Evolutionary conservation across 2,113 vertebrate species (phyloP).

Genomic region (Myiagra hebetior): DNA sequence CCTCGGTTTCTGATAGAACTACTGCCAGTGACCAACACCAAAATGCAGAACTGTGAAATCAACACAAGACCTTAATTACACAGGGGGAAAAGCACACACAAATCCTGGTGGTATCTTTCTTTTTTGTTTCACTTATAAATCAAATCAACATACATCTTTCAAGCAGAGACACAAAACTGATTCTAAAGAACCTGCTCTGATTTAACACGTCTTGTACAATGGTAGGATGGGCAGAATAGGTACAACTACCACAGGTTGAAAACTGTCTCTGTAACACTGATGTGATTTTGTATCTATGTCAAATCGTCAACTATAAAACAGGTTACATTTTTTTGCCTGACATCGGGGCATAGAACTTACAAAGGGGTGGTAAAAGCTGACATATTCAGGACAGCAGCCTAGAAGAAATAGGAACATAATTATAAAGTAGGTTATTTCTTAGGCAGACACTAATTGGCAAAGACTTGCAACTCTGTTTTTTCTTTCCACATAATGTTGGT

Average conservation of each 20-base stretch:
- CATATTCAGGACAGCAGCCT: not conserved
- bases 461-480: not conserved
- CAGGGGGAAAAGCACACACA: not conserved
- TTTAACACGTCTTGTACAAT: not conserved
- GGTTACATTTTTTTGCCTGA: not conserved
- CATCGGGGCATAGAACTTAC: not conserved
- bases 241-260: not conserved
- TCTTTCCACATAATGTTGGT: not conserved
- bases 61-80: not conserved
- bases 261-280: not conserved
- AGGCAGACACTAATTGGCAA: not conserved
- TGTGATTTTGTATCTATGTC: not conserved
- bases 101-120: not conserved
- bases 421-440: not conserved
- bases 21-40: not conserved
- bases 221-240: not conserved
- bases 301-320: not conserved
- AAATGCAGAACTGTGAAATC: not conserved
- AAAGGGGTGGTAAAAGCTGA: not conserved
- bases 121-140: not conserved
- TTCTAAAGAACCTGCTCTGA: not conserved
- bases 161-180: not conserved
- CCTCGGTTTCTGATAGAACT: not conserved
- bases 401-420: not conserved
- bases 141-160: not conserved